These are phyloP conservation scores for Asobara japonica DNA, from an alignment of 1,140 invertebrate species.

Conservation along the genomic window DNA sequence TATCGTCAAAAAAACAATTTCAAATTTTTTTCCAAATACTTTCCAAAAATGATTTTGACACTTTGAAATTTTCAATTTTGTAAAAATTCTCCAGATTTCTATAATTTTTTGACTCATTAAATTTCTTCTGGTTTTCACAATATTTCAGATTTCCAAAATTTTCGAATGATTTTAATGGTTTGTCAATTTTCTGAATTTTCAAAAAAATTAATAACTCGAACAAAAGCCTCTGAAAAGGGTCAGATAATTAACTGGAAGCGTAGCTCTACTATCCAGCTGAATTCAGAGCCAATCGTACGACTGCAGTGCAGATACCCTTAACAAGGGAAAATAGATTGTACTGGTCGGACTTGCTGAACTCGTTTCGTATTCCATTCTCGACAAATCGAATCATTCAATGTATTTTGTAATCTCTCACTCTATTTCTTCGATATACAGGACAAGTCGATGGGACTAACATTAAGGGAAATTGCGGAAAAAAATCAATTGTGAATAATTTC, in stretches of 20 bases:
- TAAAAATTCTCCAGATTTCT: no score
- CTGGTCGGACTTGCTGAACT: constrained; percentile 23
- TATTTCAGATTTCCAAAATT: no score
- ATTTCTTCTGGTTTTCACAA: no score
- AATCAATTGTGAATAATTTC: no score
- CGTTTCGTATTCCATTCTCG: constrained; percentile 13
- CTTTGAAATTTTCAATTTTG: no score
- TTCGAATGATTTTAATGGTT: no score
- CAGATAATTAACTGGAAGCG: neutral
- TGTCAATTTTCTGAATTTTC: no score
- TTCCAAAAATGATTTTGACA: no score
- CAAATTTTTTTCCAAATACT: no score
- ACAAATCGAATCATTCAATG: constrained; percentile 15
- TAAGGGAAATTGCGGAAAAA: no score
- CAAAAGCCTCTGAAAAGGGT: neutral
- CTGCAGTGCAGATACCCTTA: neutral
- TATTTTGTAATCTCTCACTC: neutral
- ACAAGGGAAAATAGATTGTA: constrained; percentile 19
- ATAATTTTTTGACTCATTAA: no score
- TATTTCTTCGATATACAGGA: neutral
- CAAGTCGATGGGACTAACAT: neutral
- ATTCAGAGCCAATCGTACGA: neutral
- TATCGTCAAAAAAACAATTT: no score
- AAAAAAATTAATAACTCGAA: neutral
- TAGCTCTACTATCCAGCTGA: neutral